Evolutionary conservation across 37 sponge, comb jelly and placozoan genomes (phyloP).

Genomic region (Eunapius fragilis): DNA sequence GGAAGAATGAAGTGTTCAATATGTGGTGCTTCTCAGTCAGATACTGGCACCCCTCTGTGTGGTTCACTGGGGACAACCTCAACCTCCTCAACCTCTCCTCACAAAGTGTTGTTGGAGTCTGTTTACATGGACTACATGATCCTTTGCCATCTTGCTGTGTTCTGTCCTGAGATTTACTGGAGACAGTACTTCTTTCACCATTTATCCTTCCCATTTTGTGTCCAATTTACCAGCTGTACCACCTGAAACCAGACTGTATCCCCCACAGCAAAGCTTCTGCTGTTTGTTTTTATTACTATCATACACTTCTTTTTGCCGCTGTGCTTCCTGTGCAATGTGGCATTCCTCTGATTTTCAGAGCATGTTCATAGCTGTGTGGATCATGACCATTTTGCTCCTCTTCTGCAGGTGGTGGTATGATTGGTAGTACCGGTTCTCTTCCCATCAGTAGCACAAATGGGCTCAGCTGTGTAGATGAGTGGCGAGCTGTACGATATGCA

Average conservation of each 20-base stretch:
- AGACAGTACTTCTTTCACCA: conserved; percentile 10
- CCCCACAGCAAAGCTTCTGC: conserved; percentile 24
- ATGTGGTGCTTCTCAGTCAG: not conserved
- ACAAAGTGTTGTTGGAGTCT: not conserved
- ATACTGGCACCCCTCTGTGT: not conserved
- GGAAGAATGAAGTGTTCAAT: not conserved
- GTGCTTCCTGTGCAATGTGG: conserved; percentile 9
- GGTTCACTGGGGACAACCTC: not conserved
- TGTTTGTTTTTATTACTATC: conserved; percentile 5
- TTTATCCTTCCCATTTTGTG: conserved; percentile 67
- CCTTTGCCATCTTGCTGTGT: conserved; percentile 14
- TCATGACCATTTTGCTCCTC: conserved; percentile 20
- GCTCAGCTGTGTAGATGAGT: conserved; percentile 13
- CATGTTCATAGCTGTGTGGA: conserved; percentile 12
- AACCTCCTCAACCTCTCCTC: not conserved
- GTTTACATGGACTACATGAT: conserved; percentile 26
- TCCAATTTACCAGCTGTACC: conserved; percentile 69
- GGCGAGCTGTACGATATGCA: conserved; percentile 26
- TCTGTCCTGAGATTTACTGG: conserved; percentile 16
- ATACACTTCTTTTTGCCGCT: conserved; percentile 30
- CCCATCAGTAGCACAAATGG: conserved; percentile 32
- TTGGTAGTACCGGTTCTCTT: conserved; percentile 16
- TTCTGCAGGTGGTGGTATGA: not conserved
- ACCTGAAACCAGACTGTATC: conserved; percentile 63
- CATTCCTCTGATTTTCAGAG: conserved; percentile 29